Conservation (phyloP, 2,888 invertebrate genomes). For the Lasioglossum vierecki region DNA sequence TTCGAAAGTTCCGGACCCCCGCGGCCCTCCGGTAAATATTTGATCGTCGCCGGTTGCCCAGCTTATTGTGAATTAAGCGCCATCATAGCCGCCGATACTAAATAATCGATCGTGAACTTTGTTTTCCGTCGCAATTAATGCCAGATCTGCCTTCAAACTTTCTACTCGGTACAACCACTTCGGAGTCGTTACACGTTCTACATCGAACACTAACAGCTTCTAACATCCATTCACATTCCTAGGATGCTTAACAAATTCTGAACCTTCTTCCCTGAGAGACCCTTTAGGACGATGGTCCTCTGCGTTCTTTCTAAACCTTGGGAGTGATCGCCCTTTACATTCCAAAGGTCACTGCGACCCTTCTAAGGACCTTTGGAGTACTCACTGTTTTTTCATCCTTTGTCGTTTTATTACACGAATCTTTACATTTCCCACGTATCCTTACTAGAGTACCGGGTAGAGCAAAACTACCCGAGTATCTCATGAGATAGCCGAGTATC, state of each 20-base stretch:
- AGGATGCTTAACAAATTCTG: no score
- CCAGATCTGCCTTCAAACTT: neutral
- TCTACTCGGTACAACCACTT: no score
- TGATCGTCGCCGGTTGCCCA: constrained; percentile 3
- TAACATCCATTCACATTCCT: neutral
- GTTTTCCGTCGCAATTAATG: neutral
- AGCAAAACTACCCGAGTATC: no score
- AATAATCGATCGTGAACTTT: constrained; percentile 1
- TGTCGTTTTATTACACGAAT: neutral
- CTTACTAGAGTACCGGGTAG: no score
- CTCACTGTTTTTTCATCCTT: no score
- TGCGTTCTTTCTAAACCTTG: no score
- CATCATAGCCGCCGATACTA: neutral
- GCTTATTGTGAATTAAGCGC: neutral
- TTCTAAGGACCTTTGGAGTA: no score
- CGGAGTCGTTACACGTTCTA: neutral
- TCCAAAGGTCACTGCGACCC: no score
- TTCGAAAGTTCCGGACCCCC: constrained; percentile 11
- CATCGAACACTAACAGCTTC: neutral
- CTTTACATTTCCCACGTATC: neutral
- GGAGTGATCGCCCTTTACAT: no score
- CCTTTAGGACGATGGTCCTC: no score
- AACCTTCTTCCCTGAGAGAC: no score
- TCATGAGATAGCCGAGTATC: no score
- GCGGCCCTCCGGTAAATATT: constrained; percentile 39